Evolutionary conservation across 2,888 invertebrate species (phyloP).

Genomic region (Drosophila mimica): DNA sequence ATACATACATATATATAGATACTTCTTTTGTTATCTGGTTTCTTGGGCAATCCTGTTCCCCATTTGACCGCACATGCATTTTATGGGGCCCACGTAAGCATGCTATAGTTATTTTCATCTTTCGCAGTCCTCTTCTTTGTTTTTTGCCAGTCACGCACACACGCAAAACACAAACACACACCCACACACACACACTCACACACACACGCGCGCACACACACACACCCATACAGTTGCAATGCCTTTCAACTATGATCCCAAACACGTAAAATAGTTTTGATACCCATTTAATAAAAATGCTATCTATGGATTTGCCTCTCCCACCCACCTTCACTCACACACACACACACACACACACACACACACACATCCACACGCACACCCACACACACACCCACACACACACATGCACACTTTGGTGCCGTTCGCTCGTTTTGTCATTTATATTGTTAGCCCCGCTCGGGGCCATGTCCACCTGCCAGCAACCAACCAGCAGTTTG

Average conservation of each 20-base stretch:
- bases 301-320: conserved; percentile 68
- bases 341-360: neutral
- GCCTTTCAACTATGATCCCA: conserved; percentile 43
- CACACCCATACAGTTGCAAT: conserved; percentile 18
- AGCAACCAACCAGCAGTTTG: conserved; percentile 1
- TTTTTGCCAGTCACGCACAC: conserved; percentile 46
- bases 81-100: conserved; percentile 73
- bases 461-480: conserved; percentile 38
- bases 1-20: too few relatives aligned
- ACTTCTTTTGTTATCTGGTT: conserved; percentile 21
- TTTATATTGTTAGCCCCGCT: conserved; percentile 61
- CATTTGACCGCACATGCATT: conserved; percentile 64
- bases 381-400: neutral
- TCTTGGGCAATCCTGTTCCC: conserved; percentile 14
- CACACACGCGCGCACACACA: neutral
- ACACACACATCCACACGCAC: neutral
- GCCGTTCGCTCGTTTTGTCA: conserved; percentile 66
- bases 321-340: neutral
- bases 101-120: conserved; percentile 42
- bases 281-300: conserved; percentile 77
- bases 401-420: neutral
- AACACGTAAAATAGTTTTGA: conserved; percentile 78
- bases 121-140: conserved; percentile 25
- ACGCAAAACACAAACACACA: conserved; percentile 2
- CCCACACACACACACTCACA: conserved; percentile 1